Base-by-base conservation (phyloP, 2,888 invertebrate genomes). In the Toxonevra muliebris region DNA sequence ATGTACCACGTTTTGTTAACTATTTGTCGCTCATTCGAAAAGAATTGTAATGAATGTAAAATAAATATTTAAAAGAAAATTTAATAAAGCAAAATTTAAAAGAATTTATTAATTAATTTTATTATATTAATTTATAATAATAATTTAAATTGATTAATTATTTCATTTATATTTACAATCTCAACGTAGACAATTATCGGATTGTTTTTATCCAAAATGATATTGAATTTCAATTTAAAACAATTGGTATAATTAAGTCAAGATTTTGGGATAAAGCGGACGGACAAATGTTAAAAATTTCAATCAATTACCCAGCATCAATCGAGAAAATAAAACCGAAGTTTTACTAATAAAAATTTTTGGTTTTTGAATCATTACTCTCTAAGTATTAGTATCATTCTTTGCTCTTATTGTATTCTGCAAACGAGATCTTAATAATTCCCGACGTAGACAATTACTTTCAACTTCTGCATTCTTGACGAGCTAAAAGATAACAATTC, bases 391-490 rank as follows among this genome's bases (percentile, higher is more conserved):
- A 10, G 30, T 55, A 30, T 66, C 61, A 61, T 30, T 30, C 19
- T 69, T 68, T 7, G 68, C 61, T 17, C 73, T 61, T 10, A 30
- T 48, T 30, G 74, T 75, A 40, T 73, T 77, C 45, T 80, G 80
- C 12, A 74, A 71, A 45, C 82, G 81, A 5, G 80, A 79, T 7
- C 81, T 74, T n/a, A 83, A 65, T 3, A 82, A 74, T 62, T 84
- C 82, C 19, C 83, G 76, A 10, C 81, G 74, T 45, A 83, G 67
- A 10, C 73, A 73, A 74, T 79, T 77, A 43, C 79, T 81, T 62
- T 83, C 80, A 2, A 76, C 66, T 65, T 82, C 80, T 0, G 77
- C 77, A 2, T 74, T 80, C 69, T 82, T 69, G 8, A 78, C 64
- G 2, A 83, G 70, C 83, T 82, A 67, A 0, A 71, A 69, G 40